These are phyloP conservation scores for Coptodon bakossiorum DNA, from an alignment of 2,113 vertebrate species.

Conservation along the genomic window DNA sequence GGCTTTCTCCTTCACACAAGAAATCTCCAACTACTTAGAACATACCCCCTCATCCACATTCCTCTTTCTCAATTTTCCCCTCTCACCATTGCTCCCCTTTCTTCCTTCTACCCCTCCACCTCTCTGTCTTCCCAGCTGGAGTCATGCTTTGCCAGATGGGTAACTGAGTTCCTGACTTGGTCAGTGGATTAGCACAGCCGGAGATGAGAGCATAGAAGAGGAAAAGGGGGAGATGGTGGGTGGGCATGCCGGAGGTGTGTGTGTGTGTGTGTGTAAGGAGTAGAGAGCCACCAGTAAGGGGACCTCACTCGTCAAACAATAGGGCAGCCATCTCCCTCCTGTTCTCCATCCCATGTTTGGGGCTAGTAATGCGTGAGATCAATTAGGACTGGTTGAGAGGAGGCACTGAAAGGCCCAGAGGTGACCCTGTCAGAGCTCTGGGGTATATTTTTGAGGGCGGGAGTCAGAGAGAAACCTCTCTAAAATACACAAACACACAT, in stretches of 20 bases:
- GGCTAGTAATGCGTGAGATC: slow-evolving; percentile 72
- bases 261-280: slow-evolving; percentile 5
- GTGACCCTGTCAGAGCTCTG: slow-evolving; percentile 65
- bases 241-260: slow-evolving; percentile 54
- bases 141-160: slow-evolving; percentile 76
- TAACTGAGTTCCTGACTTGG: slow-evolving; percentile 77
- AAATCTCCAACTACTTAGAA: neutral
- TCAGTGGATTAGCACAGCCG: slow-evolving; percentile 64
- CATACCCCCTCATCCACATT: slow-evolving; percentile 49
- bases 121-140: slow-evolving; percentile 70
- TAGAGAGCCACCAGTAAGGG: slow-evolving; percentile 39
- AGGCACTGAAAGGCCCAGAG: slow-evolving; percentile 67
- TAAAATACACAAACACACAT: slow-evolving; percentile 33
- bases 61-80: slow-evolving; percentile 60
- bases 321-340: slow-evolving; percentile 56
- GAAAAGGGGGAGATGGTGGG: slow-evolving; percentile 41
- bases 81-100: slow-evolving; percentile 51
- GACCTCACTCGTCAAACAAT: slow-evolving; percentile 59
- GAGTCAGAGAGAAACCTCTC: slow-evolving; percentile 16
- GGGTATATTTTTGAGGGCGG: slow-evolving; percentile 42
- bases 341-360: slow-evolving; percentile 63
- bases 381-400: slow-evolving; percentile 72
- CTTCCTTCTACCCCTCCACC: slow-evolving; percentile 63
- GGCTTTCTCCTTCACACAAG: neutral
- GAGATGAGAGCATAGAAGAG: slow-evolving; percentile 54